Conservation (phyloP, 2,113 vertebrate genomes). For the Microcebus ravelobensis region DNA sequence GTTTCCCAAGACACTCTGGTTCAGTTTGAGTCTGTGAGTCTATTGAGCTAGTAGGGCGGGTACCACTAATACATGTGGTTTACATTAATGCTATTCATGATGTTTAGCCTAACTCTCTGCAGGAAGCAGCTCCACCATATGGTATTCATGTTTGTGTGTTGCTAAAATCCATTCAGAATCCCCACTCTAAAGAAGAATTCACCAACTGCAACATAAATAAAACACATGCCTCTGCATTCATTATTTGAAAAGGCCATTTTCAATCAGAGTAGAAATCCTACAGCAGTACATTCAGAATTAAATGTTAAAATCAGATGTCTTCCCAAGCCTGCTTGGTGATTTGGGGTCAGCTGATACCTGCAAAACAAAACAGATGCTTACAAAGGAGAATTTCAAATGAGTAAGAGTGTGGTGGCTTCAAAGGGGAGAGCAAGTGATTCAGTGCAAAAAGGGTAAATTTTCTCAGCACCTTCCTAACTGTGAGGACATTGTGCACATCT, state of each 20-base stretch:
- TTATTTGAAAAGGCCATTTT: constrained; percentile 34
- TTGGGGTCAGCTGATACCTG: not conserved
- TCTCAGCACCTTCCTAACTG: constrained; percentile 87
- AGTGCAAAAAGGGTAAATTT: constrained; percentile 89
- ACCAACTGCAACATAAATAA: constrained; percentile 66
- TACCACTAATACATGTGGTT: constrained; percentile 73
- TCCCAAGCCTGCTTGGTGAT: not conserved
- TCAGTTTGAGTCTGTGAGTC: constrained; percentile 29
- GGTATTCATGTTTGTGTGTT: constrained; percentile 69
- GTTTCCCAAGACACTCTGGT: not conserved
- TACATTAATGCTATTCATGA: constrained; percentile 79
- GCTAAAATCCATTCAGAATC: constrained; percentile 64
- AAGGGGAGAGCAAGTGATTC: constrained; percentile 84
- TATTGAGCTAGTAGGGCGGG: not conserved
- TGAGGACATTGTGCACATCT: constrained; percentile 88
- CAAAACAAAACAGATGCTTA: constrained; percentile 33
- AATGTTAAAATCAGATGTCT: not conserved
- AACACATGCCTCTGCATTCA: constrained; percentile 68
- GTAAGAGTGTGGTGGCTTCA: constrained; percentile 82
- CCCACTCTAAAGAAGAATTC: constrained; percentile 63
- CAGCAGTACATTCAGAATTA: not conserved
- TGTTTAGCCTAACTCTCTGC: constrained; percentile 66
- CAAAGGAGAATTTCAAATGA: constrained; percentile 78
- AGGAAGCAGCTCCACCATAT: constrained; percentile 74
- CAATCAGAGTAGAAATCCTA: not conserved